These are phyloP conservation scores for Geopemphigus sp. DNA, from an alignment of 1,140 invertebrate species.

Conservation along the genomic window DNA sequence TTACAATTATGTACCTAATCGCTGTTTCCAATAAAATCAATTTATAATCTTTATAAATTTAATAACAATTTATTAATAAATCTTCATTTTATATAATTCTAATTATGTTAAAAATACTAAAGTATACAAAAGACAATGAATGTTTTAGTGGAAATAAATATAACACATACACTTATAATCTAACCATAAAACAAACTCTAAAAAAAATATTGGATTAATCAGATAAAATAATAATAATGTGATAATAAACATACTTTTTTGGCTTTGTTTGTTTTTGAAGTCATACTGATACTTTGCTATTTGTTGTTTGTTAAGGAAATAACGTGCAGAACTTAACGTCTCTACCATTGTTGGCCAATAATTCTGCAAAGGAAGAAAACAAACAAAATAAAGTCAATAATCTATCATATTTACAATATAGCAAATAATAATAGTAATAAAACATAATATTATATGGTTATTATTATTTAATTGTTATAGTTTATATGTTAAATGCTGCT, in stretches of 20 bases:
- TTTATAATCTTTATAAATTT: too few relatives aligned
- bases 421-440: too few relatives aligned
- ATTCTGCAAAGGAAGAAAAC: slow-evolving; percentile 21
- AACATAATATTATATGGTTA: background rate
- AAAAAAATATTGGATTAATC: background rate
- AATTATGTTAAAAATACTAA: background rate
- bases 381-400: background rate
- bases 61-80: background rate
- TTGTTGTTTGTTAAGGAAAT: slow-evolving; percentile 4
- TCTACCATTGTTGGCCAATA: slow-evolving; percentile 45
- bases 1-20: too few relatives aligned
- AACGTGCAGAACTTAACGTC: slow-evolving; percentile 22
- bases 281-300: slow-evolving; percentile 24
- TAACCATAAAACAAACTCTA: background rate
- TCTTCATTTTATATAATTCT: background rate
- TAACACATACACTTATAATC: background rate
- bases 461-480: background rate
- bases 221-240: background rate
- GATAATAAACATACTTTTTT: slow-evolving; percentile 35
- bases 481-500: background rate
- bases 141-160: slow-evolving; percentile 12
- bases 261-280: slow-evolving; percentile 44
- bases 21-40: too few relatives aligned
- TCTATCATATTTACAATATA: too few relatives aligned
- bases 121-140: slow-evolving; percentile 13